Conservation (phyloP, 1,140 invertebrate genomes). For the Diachasmimorpha longicaudata region DNA sequence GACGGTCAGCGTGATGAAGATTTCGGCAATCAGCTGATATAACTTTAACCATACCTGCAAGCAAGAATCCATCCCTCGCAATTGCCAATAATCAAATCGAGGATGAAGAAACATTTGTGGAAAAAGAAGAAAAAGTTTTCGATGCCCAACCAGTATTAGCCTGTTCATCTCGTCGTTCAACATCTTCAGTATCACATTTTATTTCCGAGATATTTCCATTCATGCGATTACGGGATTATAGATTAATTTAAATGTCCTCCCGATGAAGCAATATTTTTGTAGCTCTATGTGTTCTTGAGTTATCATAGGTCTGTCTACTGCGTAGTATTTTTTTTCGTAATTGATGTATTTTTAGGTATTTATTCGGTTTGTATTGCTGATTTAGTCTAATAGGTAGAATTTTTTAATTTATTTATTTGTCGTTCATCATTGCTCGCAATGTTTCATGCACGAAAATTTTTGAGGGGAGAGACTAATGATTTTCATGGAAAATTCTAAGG, state of each 20-base stretch:
- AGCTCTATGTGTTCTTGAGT: not conserved
- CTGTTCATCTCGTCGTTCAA: not conserved
- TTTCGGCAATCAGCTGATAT: not conserved
- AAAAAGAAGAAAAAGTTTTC: not conserved
- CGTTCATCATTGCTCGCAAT: not conserved
- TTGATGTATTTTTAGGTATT: not conserved
- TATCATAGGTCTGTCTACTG: not conserved
- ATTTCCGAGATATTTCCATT: not conserved
- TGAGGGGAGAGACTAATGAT: too few relatives aligned
- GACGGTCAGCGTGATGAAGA: not conserved
- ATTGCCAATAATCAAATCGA: not conserved
- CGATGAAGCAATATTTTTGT: not conserved
- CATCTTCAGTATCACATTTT: not conserved
- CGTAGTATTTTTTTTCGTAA: not conserved
- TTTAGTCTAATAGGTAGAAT: not conserved
- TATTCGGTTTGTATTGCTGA: not conserved
- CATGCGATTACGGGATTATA: not conserved
- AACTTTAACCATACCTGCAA: not conserved
- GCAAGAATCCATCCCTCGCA: not conserved
- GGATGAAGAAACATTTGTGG: constrained; percentile 42
- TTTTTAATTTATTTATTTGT: not conserved
- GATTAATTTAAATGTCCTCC: not conserved
- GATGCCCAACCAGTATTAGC: constrained; percentile 14
- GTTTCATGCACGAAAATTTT: not conserved
- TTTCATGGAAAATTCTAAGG: too few relatives aligned